phyloP scores from a whole-genome alignment of 2,888 invertebrate species.

The Itoplectis maculator region DNA sequence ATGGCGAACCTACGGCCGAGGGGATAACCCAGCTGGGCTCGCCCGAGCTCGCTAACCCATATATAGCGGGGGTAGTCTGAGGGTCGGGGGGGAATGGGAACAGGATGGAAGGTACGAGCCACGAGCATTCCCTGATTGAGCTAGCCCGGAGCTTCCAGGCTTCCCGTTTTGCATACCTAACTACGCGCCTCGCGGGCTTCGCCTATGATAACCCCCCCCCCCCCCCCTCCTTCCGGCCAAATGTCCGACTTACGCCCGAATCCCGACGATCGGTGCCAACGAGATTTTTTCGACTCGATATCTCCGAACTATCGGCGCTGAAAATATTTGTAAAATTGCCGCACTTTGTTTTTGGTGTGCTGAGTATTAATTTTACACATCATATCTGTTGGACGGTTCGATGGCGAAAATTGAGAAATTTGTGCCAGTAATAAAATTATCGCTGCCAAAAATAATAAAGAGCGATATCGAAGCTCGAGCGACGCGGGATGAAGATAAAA shows the following conservation, averaged over 20 bases:
- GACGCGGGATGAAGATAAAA: too few relatives aligned
- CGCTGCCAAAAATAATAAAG: too few relatives aligned
- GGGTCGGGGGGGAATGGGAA: too few relatives aligned
- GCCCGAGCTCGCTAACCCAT: constrained; percentile 17
- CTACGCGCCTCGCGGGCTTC: constrained; percentile 67
- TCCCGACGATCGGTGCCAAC: constrained; percentile 26
- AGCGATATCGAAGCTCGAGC: too few relatives aligned
- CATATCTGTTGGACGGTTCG: too few relatives aligned
- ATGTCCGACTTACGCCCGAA: constrained; percentile 54
- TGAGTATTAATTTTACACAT: too few relatives aligned
- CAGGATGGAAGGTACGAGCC: too few relatives aligned
- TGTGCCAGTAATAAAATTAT: too few relatives aligned
- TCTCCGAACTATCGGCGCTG: not conserved
- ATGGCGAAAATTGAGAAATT: too few relatives aligned
- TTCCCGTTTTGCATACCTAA: constrained; percentile 80
- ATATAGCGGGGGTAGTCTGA: not conserved
- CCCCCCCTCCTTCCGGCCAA: too few relatives aligned
- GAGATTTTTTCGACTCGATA: constrained; percentile 5
- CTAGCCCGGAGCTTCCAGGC: constrained; percentile 72
- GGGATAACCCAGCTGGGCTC: constrained; percentile 28
- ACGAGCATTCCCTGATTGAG: constrained; percentile 76
- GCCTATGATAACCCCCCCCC: constrained; percentile 29
- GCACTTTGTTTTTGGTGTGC: too few relatives aligned
- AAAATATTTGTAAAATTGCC: too few relatives aligned
- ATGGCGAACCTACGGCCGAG: constrained; percentile 35